Base-by-base conservation (phyloP, 2,113 vertebrate genomes). In the Entosphenus tridentatus region DNA sequence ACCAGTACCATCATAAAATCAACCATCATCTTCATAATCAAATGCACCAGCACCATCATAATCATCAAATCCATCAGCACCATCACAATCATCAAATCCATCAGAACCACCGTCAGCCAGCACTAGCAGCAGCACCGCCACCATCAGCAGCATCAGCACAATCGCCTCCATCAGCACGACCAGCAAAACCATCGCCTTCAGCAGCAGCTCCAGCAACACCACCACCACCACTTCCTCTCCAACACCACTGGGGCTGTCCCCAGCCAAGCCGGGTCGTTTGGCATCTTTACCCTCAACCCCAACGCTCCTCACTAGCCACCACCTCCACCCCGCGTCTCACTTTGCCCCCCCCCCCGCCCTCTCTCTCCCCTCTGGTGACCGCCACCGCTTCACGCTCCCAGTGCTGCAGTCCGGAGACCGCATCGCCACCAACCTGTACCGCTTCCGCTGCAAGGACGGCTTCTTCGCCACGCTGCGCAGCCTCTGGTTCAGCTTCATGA, bases 401-500 rank as follows among this genome's bases (percentile, higher is more conserved):
- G 93, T 98, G 77, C 83, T 98, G 78, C 93, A 98, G 82, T 88
- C 86, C 14, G 85, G 89, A 79, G 90, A 97, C 76, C 96, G 96
- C 79, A 95, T 98, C 68, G 89, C 83, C 73, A 96, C 90, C 70
- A 93, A 95, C 77, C 93, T 87, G 82, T 96, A 95, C 80, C 96
- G 96, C 71, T 97, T 98, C 77, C 95, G 96, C 81, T 88, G 96
- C 77, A 96, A 95, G 81, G 92, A 98, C 70, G 93, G 92, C 57
- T 96, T 89, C 74, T 98, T 98, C 78, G 93, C 95, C 82, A 95
- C 89, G 1, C 77, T 98, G 78, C 76, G 86, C 73, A 96, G 93
- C 81, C 86, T 86, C 72, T 98, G 90, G 92, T 96, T 98, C 83
- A 97, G 93, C 83, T 97, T 95, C 82, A 93, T 97, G 89, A 98